Evolutionary conservation across 2,888 invertebrate species (phyloP), one percentile per base, ranked within the genome.

Genomic region (Tridacna crocea): DNA sequence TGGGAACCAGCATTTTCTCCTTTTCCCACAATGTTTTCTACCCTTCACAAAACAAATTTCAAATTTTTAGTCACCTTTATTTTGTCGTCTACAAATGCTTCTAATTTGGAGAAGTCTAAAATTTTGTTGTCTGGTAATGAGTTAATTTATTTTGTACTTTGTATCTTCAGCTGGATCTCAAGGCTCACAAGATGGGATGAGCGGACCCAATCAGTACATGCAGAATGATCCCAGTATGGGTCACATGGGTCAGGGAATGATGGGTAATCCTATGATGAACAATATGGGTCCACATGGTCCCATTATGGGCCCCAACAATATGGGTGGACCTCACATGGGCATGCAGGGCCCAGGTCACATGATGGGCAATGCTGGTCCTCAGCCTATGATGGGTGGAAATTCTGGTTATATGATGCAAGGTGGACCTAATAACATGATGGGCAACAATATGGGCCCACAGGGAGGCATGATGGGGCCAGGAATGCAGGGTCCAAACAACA

Each of bases 271-370:
- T 75, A 92, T 92, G 92, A 91, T 91, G 90, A 89, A 89, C 82
- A 89, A 87, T 74, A 90, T 88, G 87, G 65, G 51, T 22, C 80
- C 80, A 11, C 85, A 80, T 24, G 84, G 76, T 3, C 85, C 82
- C 19, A 85, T 88, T 87, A 88, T 94, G 95, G 88, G 94, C 95
- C 95, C 88, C 48, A 89, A 87, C 79, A 79, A 83, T 63, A 90
- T 90, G 90, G 88, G 78, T 22, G 86, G 81, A 51, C 87, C 85
- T 2, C 88, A 85, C 77, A 88, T 88, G 87, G 88, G 85, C 46
- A 80, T 80, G 82, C 82, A 86, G 58, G 85, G 83, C 19, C 82
- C 82, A 22, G 83, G 83, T 48, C 81, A 83, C 72, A 88, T 88
- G 88, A 88, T 87, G 85, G 84, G 82, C 36, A 58, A 68, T 27